phyloP scores from a whole-genome alignment of 2,888 invertebrate species.

The Lepidochrysops patricia region DNA sequence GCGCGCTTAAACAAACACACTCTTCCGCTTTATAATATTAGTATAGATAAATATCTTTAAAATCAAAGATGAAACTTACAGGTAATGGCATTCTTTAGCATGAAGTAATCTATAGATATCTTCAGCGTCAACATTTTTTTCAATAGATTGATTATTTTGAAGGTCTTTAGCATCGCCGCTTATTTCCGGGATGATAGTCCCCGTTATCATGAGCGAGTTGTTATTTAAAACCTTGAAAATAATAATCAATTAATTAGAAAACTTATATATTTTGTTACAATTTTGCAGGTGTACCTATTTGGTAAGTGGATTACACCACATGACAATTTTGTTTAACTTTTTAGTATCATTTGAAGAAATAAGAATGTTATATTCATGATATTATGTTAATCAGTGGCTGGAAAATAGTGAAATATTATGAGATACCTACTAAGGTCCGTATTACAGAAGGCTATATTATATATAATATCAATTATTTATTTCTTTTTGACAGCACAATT shows the following conservation, averaged over 20 bases:
- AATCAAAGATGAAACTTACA: not conserved
- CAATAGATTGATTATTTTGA: not conserved
- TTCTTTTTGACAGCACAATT: too few relatives aligned
- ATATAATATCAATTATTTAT: too few relatives aligned
- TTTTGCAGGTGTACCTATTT: not conserved
- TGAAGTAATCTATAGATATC: not conserved
- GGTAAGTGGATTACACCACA: not conserved
- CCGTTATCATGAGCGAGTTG: not conserved
- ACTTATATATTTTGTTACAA: not conserved
- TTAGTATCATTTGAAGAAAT: too few relatives aligned
- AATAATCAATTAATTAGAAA: not conserved
- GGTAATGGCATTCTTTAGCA: not conserved
- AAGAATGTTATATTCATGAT: too few relatives aligned
- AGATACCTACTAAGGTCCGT: too few relatives aligned
- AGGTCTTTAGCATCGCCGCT: not conserved
- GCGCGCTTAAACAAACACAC: too few relatives aligned
- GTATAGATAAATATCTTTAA: not conserved
- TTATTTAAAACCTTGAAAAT: not conserved
- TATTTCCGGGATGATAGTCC: not conserved
- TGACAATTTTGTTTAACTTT: too few relatives aligned
- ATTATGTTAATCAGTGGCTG: too few relatives aligned
- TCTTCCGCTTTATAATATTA: too few relatives aligned
- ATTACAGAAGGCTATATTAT: too few relatives aligned
- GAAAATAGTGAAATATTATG: too few relatives aligned
- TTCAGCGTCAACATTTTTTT: slow-evolving; percentile 12